A percentile compares a stretch with the other conserved stretches of the same genome.
These are phyloP conservation scores for Clarias fuscus DNA, from an alignment of 2,797 vertebrate species.

Conservation along the genomic window DNA sequence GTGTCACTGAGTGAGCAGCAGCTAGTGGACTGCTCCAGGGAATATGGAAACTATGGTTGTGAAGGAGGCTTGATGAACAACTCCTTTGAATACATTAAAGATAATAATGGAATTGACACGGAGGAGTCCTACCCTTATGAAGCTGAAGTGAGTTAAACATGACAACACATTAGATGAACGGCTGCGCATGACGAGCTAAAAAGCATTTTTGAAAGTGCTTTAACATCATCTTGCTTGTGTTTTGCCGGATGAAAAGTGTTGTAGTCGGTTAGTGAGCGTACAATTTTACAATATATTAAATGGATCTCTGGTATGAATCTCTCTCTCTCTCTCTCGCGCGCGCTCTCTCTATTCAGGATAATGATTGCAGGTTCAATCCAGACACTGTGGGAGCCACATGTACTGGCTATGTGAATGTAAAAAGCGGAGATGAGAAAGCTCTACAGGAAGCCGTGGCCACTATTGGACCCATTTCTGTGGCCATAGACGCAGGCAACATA, in stretches of 20 bases:
- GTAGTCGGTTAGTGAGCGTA: too few relatives aligned
- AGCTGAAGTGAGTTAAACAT: slow-evolving; percentile 62
- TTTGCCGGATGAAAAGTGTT: neutral
- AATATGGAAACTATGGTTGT: slow-evolving; percentile 66
- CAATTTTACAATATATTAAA: neutral
- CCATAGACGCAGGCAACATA: slow-evolving; percentile 67
- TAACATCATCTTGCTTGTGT: neutral
- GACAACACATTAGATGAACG: neutral
- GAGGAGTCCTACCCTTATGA: slow-evolving; percentile 78
- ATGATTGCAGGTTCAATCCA: slow-evolving; percentile 68
- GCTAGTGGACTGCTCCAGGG: slow-evolving; percentile 77
- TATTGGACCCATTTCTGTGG: slow-evolving; percentile 76
- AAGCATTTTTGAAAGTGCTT: neutral
- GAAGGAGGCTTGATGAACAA: slow-evolving; percentile 74
- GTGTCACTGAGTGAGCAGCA: slow-evolving; percentile 82
- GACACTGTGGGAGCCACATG: slow-evolving; percentile 68
- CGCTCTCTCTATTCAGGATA: slow-evolving; percentile 64
- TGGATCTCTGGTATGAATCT: neutral
- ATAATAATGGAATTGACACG: slow-evolving; percentile 73
- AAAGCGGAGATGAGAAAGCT: slow-evolving; percentile 60
- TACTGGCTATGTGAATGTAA: slow-evolving; percentile 68
- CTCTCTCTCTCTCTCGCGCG: too few relatives aligned
- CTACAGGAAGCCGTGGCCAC: slow-evolving; percentile 74
- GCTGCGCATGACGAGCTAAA: neutral
- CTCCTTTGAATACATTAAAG: slow-evolving; percentile 72